phyloP scores from a whole-genome alignment of 2,113 vertebrate genomes.

The Trachemys scripta region DNA sequence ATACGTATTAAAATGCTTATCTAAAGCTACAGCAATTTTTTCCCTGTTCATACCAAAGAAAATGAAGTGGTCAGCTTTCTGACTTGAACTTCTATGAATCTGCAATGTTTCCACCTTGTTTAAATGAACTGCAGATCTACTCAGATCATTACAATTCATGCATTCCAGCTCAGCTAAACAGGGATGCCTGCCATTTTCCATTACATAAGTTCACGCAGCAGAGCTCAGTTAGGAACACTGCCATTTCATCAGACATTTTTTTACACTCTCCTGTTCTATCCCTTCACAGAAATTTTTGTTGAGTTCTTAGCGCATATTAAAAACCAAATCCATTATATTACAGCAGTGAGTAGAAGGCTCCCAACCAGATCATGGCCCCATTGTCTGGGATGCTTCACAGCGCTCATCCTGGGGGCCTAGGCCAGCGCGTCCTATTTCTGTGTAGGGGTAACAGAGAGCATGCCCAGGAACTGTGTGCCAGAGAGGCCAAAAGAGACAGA shows the following conservation, averaged over 20 bases:
- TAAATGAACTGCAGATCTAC: slow-evolving; percentile 54
- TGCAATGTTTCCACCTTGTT: slow-evolving; percentile 38
- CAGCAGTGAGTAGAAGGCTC: fast-evolving
- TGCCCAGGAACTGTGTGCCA: background rate
- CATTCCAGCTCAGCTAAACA: slow-evolving; percentile 4
- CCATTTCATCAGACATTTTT: background rate
- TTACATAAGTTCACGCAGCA: slow-evolving; percentile 39
- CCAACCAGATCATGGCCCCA: background rate
- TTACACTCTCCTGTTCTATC: fast-evolving
- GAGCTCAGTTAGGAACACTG: background rate
- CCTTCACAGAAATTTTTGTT: background rate
- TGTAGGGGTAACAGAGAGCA: slow-evolving; percentile 44
- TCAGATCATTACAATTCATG: background rate
- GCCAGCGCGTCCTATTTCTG: background rate
- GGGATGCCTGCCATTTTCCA: slow-evolving; percentile 63
- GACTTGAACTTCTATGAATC: slow-evolving; percentile 44
- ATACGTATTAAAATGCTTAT: background rate
- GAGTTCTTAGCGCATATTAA: background rate
- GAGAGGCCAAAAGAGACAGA: background rate
- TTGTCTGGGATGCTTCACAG: slow-evolving; percentile 50
- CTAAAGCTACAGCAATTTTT: slow-evolving; percentile 17
- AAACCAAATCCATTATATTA: background rate
- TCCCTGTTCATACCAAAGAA: background rate
- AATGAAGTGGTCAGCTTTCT: slow-evolving; percentile 47
- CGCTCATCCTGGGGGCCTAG: background rate